Evolutionary conservation across 2,797 vertebrate species (phyloP), one percentile per base, ranked within the genome.

Genomic region (Chromis chromis): DNA sequence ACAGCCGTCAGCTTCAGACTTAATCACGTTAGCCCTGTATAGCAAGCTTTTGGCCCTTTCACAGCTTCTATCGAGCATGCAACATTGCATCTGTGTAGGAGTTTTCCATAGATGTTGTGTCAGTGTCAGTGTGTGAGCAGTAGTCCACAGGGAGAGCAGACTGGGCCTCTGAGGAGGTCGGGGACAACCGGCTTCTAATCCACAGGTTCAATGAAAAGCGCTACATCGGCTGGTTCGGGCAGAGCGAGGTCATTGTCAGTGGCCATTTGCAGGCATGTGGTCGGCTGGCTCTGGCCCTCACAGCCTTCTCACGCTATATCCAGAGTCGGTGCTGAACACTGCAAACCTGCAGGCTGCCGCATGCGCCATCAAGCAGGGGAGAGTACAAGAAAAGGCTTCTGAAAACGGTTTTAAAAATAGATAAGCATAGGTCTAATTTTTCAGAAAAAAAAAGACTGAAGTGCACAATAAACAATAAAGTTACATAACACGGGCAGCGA

Each of bases 151-250:
- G 22, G 44, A 52, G 31, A 80, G 57, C 40, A 4, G 49, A 6
- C 61, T 65, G 46, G 76, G 79, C 85, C 85, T 74, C 80, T 55
- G 79, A 84, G 85, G 82, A 82, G 84, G 74, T 19, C 27, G 60
- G 71, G 31, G 53, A 76, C 73, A 50, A 73, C 74, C 58, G 75
- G 72, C 60, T 68, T 50, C 75, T 91, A 94, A 93, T 92, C 91
- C 91, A 80, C 65, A 63, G 65, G 66, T 78, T 90, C 82, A 91
- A 93, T 85, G 85, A 84, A 90, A 92, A 93, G 65, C 59, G 86
- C 90, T 62, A 39, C 66, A 66, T 89, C 63, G 73, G 91, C 90
- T 79, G 36, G 82, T 89, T 87, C 48, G 50, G 42, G 19, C 65
- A 60, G 66, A 74, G 70, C 19, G 24, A 67, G 79, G 74, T 84